These are phyloP conservation scores for Trachelus troglodyta DNA, from an alignment of 2,888 invertebrate genomes.

Conservation along the genomic window DNA sequence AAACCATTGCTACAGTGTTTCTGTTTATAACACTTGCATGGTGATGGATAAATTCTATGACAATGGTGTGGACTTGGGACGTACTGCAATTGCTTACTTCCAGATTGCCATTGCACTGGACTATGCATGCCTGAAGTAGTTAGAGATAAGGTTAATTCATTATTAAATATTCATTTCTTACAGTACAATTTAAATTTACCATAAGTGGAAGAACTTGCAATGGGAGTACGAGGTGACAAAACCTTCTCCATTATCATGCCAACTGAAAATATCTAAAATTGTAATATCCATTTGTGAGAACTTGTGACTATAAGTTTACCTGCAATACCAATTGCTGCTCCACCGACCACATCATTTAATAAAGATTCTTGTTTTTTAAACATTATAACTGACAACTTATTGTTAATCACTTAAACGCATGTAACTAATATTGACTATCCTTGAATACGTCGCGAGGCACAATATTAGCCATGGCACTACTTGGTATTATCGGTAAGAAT, in stretches of 20 bases:
- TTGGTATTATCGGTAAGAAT: not conserved
- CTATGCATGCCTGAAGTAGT: not conserved
- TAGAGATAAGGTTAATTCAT: not conserved
- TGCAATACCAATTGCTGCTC: constrained; percentile 27
- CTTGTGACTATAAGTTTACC: constrained; percentile 14
- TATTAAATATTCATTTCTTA: not conserved
- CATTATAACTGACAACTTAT: constrained; percentile 12
- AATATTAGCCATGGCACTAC: not conserved
- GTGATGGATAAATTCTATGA: not conserved
- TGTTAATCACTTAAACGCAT: not conserved
- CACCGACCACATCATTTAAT: constrained; percentile 15
- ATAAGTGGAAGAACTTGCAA: not conserved
- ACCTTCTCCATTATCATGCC: constrained; percentile 25
- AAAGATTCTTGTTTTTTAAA: constrained; percentile 20
- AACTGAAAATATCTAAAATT: constrained; percentile 10
- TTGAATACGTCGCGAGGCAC: not conserved
- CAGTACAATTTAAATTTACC: not conserved
- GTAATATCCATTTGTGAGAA: not conserved
- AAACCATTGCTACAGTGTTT: not conserved
- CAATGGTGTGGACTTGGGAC: not conserved
- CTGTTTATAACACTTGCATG: not conserved
- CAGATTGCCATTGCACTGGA: not conserved
- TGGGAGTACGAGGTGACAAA: constrained; percentile 18
- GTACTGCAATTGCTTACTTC: not conserved
- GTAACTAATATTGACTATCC: not conserved